A percentile compares a stretch with the other conserved stretches of the same genome.
phyloP scores from a whole-genome alignment of 2,113 vertebrate species.

The Micronisus gabar region DNA sequence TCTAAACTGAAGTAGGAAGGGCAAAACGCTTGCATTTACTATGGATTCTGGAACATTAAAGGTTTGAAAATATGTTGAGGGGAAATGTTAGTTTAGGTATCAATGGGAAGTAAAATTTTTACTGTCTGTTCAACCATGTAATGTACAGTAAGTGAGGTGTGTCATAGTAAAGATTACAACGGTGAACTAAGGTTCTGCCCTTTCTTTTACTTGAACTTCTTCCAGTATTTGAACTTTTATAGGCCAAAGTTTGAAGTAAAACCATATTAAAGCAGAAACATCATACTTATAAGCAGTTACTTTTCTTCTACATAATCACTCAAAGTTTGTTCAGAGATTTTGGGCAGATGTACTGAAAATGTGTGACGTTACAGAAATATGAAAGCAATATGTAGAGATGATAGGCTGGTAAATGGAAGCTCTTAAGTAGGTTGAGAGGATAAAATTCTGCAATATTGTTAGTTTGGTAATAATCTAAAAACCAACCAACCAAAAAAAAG shows the following conservation, averaged over 20 bases:
- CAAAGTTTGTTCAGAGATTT: background rate
- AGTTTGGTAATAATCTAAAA: background rate
- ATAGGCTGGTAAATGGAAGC: background rate
- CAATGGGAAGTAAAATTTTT: conserved; percentile 2
- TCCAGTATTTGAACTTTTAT: background rate
- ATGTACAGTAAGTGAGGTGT: background rate
- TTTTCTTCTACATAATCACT: background rate
- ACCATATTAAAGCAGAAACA: background rate
- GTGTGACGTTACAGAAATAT: background rate
- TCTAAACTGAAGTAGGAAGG: background rate
- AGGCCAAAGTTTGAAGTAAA: background rate
- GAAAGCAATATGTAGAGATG: background rate
- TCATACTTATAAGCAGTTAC: background rate
- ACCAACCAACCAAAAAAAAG: background rate
- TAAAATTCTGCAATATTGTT: background rate
- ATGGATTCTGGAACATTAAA: background rate
- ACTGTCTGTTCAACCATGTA: conserved; percentile 1
- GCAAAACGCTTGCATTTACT: background rate
- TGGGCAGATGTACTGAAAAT: background rate
- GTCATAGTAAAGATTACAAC: background rate
- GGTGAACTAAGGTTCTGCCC: background rate
- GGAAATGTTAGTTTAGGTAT: background rate
- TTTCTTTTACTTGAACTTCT: background rate
- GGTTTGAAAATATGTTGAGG: background rate
- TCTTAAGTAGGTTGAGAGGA: background rate